These are phyloP conservation scores for Halictus ligatus DNA, from an alignment of 2,888 invertebrate genomes.

Conservation along the genomic window DNA sequence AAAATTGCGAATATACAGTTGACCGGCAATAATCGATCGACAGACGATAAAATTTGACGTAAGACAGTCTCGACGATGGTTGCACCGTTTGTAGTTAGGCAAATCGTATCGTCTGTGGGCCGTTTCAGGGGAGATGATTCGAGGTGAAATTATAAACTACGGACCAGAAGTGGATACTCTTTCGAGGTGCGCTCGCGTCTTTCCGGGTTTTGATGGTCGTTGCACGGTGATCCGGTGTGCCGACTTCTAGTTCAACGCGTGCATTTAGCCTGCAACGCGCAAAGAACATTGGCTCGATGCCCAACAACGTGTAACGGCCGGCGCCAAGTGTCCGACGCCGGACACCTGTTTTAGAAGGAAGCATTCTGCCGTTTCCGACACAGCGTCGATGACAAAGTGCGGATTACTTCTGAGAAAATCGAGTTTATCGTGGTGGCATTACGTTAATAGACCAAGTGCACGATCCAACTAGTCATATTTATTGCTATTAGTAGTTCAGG, in stretches of 20 bases:
- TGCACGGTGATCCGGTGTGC: neutral
- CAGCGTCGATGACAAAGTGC: neutral
- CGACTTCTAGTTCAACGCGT: constrained; percentile 24
- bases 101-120: no score
- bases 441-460: neutral
- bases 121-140: neutral
- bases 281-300: constrained; percentile 53
- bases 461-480: constrained; percentile 36
- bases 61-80: no score
- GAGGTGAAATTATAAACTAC: neutral
- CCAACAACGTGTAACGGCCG: constrained; percentile 28
- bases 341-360: constrained; percentile 45
- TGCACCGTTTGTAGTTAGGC: no score
- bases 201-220: constrained; percentile 2
- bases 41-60: no score
- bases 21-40: no score
- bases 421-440: neutral
- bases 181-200: neutral
- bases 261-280: constrained; percentile 20
- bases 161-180: neutral
- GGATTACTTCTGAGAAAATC: neutral
- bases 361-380: neutral
- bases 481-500: neutral
- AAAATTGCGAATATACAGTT: no score
- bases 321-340: constrained; percentile 28